These are phyloP conservation scores for Coleophora flavipennella DNA, from an alignment of 2,888 invertebrate species.

Conservation along the genomic window DNA sequence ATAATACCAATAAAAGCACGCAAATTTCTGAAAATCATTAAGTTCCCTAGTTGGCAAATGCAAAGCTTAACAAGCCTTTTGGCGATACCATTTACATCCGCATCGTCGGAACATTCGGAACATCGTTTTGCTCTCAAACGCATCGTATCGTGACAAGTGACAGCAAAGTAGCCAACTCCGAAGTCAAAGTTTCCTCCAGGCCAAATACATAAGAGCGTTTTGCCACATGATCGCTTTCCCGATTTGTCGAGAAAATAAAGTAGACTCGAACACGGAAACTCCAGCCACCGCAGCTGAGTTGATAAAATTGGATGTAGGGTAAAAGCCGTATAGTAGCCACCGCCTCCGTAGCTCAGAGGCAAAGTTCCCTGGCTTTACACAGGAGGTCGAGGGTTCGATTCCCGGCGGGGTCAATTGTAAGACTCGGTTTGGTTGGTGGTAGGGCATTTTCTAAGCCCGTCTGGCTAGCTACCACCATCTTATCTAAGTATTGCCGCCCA, in stretches of 20 bases:
- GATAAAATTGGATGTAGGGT: constrained; percentile 49
- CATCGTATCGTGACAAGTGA: constrained; percentile 30
- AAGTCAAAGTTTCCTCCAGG: constrained; percentile 64
- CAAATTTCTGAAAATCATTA: constrained; percentile 2
- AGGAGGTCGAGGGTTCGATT: too few relatives aligned
- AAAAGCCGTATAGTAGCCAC: too few relatives aligned
- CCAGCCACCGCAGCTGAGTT: constrained; percentile 46
- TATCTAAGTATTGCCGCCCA: too few relatives aligned
- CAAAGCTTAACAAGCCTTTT: constrained; percentile 31
- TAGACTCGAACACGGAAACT: constrained; percentile 48
- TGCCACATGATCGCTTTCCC: constrained; percentile 69
- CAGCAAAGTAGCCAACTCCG: constrained; percentile 45
- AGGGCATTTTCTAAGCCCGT: too few relatives aligned
- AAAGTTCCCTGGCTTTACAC: too few relatives aligned
- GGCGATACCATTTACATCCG: constrained; percentile 46
- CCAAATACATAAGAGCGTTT: constrained; percentile 68
- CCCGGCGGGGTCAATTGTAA: too few relatives aligned
- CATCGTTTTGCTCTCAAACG: constrained; percentile 69
- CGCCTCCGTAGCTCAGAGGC: too few relatives aligned
- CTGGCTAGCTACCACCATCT: too few relatives aligned
- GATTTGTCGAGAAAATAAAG: constrained; percentile 68
- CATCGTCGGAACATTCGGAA: constrained; percentile 32
- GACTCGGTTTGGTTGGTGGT: too few relatives aligned
- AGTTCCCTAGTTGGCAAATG: neutral
- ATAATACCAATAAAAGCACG: neutral